These are phyloP conservation scores for Periplaneta americana DNA, from an alignment of 1,140 invertebrate genomes.

Conservation along the genomic window DNA sequence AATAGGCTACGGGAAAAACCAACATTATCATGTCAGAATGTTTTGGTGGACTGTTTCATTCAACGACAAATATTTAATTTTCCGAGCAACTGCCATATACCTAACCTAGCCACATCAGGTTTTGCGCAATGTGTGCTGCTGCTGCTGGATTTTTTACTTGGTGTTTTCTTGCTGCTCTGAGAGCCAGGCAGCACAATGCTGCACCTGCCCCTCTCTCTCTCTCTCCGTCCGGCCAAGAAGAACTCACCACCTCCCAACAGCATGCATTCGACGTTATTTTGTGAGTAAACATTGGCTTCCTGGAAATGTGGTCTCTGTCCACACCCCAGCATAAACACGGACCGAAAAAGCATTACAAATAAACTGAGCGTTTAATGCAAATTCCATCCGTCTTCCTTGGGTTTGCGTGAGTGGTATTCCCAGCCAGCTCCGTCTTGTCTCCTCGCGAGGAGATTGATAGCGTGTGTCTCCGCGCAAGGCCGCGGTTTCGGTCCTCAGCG, in stretches of 20 bases:
- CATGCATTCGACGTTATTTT: conserved; percentile 15
- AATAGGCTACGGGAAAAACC: conserved; percentile 17
- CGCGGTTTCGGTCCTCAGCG: too few species aligned
- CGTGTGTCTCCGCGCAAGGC: too few species aligned
- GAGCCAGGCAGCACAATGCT: background rate
- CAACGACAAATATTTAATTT: conserved; percentile 23
- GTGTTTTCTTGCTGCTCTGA: background rate
- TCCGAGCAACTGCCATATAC: background rate
- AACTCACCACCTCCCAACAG: background rate
- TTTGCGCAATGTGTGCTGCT: background rate
- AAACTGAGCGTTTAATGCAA: conserved; percentile 19
- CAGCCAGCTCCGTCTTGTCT: conserved; percentile 8
- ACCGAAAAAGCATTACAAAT: conserved; percentile 21
- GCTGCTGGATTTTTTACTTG: background rate
- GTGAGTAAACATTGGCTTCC: conserved; percentile 18
- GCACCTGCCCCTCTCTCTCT: background rate
- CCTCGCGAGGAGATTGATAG: too few species aligned
- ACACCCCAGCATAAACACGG: conserved; percentile 19
- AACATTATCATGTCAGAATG: conserved; percentile 19
- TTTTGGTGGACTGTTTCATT: conserved; percentile 16
- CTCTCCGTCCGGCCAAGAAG: background rate
- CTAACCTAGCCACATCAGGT: background rate
- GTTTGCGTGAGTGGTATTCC: background rate
- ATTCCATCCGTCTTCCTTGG: conserved; percentile 17
- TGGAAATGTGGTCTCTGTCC: conserved; percentile 18